Conservation (phyloP, 2,888 invertebrate species). For the Cephalotes varians region DNA sequence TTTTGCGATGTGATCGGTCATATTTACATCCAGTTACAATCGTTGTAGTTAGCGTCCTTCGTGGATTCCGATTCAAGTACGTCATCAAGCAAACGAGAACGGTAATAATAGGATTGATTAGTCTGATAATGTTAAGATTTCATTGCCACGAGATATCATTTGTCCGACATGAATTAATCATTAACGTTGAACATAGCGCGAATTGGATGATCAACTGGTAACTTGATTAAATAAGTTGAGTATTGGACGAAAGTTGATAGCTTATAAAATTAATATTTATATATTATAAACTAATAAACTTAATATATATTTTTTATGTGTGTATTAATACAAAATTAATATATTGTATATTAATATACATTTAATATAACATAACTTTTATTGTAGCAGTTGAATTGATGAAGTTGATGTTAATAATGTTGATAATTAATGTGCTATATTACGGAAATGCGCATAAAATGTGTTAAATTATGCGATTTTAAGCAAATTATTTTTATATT, state of each 20-base stretch:
- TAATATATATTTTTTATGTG: background rate
- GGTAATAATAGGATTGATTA: conserved; percentile 44
- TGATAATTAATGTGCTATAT: background rate
- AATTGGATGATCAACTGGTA: too few relatives aligned
- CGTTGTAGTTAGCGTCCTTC: conserved; percentile 18
- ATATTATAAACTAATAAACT: background rate
- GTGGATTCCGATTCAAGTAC: conserved; percentile 40
- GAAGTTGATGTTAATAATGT: background rate
- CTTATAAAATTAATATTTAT: background rate
- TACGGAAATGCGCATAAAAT: background rate
- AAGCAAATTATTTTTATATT: background rate
- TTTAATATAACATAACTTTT: background rate
- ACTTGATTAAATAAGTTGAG: background rate
- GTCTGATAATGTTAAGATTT: conserved; percentile 43
- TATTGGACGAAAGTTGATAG: background rate
- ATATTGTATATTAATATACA: background rate
- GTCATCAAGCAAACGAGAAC: conserved; percentile 44
- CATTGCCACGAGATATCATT: conserved; percentile 37
- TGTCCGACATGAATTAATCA: conserved; percentile 30
- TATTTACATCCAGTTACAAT: conserved; percentile 28
- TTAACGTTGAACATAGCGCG: conserved; percentile 14
- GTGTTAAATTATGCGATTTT: background rate
- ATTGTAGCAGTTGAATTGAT: background rate
- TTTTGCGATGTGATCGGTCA: conserved; percentile 22
- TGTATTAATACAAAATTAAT: background rate